Conservation (phyloP, 2,797 vertebrate genomes). For the Chelidonichthys spinosus region DNA sequence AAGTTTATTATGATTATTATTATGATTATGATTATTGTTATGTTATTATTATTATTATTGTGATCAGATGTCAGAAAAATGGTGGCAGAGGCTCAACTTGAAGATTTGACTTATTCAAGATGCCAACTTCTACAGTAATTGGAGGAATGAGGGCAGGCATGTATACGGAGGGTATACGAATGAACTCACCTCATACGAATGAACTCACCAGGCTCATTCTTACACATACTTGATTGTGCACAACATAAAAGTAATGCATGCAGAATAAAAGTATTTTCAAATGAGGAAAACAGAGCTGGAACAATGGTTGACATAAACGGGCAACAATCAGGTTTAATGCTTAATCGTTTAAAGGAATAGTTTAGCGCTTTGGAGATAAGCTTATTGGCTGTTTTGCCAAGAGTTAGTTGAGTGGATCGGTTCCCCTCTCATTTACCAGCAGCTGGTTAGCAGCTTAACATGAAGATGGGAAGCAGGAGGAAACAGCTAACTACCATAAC, state of each 20-base stretch:
- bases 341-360: background rate
- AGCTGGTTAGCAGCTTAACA: background rate
- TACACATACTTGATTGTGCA: background rate
- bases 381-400: background rate
- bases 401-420: background rate
- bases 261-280: background rate
- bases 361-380: background rate
- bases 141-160: background rate
- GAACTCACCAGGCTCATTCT: background rate
- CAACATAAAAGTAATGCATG: background rate
- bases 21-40: no score
- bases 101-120: slow-evolving; percentile 19
- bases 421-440: background rate
- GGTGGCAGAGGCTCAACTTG: slow-evolving; percentile 10
- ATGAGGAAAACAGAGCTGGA: background rate
- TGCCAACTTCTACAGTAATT: slow-evolving; percentile 8
- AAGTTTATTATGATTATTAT: no score
- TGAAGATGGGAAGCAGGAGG: background rate
- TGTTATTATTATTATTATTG: slow-evolving; percentile 18
- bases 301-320: background rate
- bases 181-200: background rate
- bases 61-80: slow-evolving; percentile 36
- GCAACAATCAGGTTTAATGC: background rate
- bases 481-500: background rate
- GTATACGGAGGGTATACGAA: background rate